Evolutionary conservation across 2,888 invertebrate species (phyloP), one percentile per base, ranked within the genome.

Genomic region (Nomada ruficornis): DNA sequence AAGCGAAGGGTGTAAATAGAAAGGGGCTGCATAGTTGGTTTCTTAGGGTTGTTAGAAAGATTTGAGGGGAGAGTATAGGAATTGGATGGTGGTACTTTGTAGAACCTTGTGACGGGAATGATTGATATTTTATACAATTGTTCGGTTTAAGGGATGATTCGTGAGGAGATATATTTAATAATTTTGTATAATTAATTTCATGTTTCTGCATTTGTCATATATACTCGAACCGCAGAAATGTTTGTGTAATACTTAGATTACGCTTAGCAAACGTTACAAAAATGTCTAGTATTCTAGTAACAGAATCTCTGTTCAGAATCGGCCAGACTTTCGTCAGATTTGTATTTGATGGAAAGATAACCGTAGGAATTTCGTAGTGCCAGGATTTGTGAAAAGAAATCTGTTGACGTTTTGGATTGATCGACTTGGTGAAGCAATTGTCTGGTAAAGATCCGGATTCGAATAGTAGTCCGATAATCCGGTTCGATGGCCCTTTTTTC

Each of bases 391-490:
- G 18, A 5, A 65, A 7, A 36, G 23, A 54, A 44, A 57, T 55
- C 29, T 65, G 57, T 73, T 47, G 73, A 73, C 57, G 44, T 29
- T 29, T 73, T 36, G 47, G 23, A 59, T 23, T 47, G 67, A 65
- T 73, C 73, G 67, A 36, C 4, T 73, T 55, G 62, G 57, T 47
- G 36, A 57, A 57, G 73, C 73, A 67, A 73, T 73, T 67, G 73
- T 65, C 67, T 73, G 67, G 55, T 18, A n/a, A 67, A 36, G 47
- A 73, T 73, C 73, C 67, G 67, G 73, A 57, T 65, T 57, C 57
- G 57, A 59, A 59, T 73, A 65, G 50, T 47, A 67, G 57, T 67
- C 57, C 73, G 50, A 67, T 67, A 73, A 73, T 73, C 67, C 67
- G 65, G 20, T 73, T 18, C 67, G 29, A 36, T 57, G 7, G 18